Conservation (phyloP, 2,797 vertebrate species). For the Serranus cabrilla region DNA sequence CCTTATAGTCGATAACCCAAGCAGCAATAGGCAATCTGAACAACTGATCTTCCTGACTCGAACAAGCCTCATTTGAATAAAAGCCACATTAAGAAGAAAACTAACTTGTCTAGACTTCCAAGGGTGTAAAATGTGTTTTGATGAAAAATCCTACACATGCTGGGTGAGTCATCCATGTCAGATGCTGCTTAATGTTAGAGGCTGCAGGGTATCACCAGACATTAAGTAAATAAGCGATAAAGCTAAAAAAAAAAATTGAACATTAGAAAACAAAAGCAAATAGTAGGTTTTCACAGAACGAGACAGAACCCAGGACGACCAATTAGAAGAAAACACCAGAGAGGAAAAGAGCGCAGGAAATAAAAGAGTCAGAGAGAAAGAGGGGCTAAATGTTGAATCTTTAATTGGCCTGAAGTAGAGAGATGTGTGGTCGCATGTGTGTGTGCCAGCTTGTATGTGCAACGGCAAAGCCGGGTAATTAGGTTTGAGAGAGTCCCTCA, state of each 20-base stretch:
- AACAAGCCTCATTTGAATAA: slow-evolving; percentile 12
- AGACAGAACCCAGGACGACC: slow-evolving; percentile 54
- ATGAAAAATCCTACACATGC: slow-evolving; percentile 13
- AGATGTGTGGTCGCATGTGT: slow-evolving; percentile 42
- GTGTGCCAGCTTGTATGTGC: slow-evolving; percentile 51
- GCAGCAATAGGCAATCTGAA: background rate
- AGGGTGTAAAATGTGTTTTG: slow-evolving; percentile 12
- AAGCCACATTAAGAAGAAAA: slow-evolving; percentile 24
- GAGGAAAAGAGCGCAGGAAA: slow-evolving; percentile 29
- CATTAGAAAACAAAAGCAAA: slow-evolving; percentile 50
- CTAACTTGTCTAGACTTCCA: slow-evolving; percentile 1
- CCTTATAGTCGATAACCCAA: background rate
- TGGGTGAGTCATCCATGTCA: slow-evolving; percentile 37
- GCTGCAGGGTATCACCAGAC: slow-evolving; percentile 17
- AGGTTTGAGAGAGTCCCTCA: slow-evolving; percentile 64
- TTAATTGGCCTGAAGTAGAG: slow-evolving; percentile 74
- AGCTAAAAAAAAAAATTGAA: slow-evolving; percentile 25
- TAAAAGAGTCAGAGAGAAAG: slow-evolving; percentile 39
- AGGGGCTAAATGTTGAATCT: slow-evolving; percentile 60
- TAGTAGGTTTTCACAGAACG: slow-evolving; percentile 27
- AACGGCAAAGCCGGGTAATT: slow-evolving; percentile 67
- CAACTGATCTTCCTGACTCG: slow-evolving; percentile 2
- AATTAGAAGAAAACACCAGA: slow-evolving; percentile 69
- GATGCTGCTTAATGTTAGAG: slow-evolving; percentile 24
- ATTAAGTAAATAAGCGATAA: slow-evolving; percentile 42